Evolutionary conservation across 2,797 vertebrate genomes (phyloP), one percentile per base, ranked within the genome.

Genomic region (Limosa lapponica): DNA sequence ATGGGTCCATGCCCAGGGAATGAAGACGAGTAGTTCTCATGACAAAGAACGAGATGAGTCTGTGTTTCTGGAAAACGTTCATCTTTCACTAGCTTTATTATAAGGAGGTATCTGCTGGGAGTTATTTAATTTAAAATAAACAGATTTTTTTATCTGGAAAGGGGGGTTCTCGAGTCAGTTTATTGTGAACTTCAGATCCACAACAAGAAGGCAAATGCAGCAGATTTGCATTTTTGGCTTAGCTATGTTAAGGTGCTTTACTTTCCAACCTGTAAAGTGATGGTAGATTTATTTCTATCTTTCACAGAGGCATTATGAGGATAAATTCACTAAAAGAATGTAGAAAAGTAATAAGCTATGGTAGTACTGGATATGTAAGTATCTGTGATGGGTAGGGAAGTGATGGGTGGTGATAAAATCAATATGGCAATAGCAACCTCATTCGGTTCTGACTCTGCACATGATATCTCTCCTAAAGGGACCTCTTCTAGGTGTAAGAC

Each of bases 31-130:
- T 52, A 15, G 54, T 57, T 89, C 48, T 94, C 30, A 7, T 44
- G 74, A 58, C 77, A 87, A 91, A 94, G 44, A 73, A 83, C 70
- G 41, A 85, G 55, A 85, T 90, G 62, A 59, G 41, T 34, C 59
- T 78, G 15, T 37, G 43, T 52, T 91, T 87, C 70, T 92, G 64
- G 49, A 51, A 89, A 87, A 71, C 8, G 7, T 16, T 86, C 75
- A 5, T 92, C 37, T 78, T 74, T 78, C 52, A 70, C 23, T 74
- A 12, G 19, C 69, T 86, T 52, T 57, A 73, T n/a, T 57, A 39
- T 36, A 73, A 67, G 27, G 44, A 82, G 28, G 7, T 71, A 41
- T 62, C 28, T 84, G 4, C 24, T 66, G 32, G 10, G 44, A 89
- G 30, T 52, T 69, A 32, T 54, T 93, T 71, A 77, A 71, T 65